Conservation (phyloP, 2,888 invertebrate genomes). For the Pandemis cinnamomeana region DNA sequence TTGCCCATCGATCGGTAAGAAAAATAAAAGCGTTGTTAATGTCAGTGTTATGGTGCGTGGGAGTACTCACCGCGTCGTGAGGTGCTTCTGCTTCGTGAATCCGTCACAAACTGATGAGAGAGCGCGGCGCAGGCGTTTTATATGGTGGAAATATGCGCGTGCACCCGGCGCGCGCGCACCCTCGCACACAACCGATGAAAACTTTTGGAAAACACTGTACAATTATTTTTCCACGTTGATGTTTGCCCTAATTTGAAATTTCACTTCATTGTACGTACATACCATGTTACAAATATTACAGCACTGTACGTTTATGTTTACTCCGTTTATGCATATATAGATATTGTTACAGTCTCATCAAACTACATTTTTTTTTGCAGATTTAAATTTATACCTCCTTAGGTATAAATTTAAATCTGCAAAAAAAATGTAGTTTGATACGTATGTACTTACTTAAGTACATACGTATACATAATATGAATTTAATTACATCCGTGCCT, state of each 20-base stretch:
- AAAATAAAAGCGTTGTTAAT: background rate
- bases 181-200: constrained; percentile 45
- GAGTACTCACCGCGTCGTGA: constrained; percentile 66
- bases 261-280: background rate
- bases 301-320: no score
- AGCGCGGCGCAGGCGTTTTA: constrained; percentile 67
- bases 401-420: no score
- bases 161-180: constrained; percentile 51
- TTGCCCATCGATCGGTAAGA: background rate
- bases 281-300: no score
- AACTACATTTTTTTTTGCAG: no score
- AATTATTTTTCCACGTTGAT: background rate
- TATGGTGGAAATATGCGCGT: constrained; percentile 68
- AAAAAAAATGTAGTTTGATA: no score
- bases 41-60: constrained; percentile 6
- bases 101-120: constrained; percentile 78
- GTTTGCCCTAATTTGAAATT: background rate
- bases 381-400: no score
- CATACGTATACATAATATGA: no score
- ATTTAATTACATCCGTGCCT: no score
- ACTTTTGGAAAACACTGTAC: constrained; percentile 22
- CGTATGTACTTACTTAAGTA: no score
- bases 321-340: no score
- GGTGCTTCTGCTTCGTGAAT: constrained; percentile 60
- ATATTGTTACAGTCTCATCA: no score